Evolutionary conservation across 2,888 invertebrate genomes (phyloP).

Genomic region (Marasmarcha lunaedactyla): DNA sequence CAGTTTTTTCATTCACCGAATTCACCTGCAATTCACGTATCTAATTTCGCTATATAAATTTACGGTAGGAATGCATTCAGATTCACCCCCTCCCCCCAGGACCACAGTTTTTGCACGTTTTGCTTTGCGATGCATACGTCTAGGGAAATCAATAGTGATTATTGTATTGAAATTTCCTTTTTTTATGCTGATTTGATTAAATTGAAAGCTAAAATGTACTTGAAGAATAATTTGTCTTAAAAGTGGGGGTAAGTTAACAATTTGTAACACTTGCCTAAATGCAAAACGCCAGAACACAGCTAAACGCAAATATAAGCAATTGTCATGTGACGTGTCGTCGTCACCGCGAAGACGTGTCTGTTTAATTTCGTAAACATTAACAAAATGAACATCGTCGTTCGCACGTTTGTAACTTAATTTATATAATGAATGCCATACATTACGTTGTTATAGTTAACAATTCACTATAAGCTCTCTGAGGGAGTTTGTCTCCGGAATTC

Average conservation of each 20-base stretch:
- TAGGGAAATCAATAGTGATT: slow-evolving; percentile 8
- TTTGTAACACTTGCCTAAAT: too few species aligned
- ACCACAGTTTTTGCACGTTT: slow-evolving; percentile 13
- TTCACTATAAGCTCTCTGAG: slow-evolving; percentile 38
- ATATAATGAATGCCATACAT: slow-evolving; percentile 66
- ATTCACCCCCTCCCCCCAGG: slow-evolving; percentile 23
- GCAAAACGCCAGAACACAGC: too few species aligned
- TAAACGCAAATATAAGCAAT: not conserved
- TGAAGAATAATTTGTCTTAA: too few species aligned
- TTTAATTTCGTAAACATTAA: slow-evolving; percentile 57
- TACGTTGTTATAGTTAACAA: slow-evolving; percentile 52
- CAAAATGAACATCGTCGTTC: slow-evolving; percentile 53
- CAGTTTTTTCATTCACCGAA: slow-evolving; percentile 22
- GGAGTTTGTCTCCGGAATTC: slow-evolving; percentile 28
- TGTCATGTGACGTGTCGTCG: slow-evolving; percentile 4
- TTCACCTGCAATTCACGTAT: slow-evolving; percentile 61
- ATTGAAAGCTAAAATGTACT: too few species aligned
- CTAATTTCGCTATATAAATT: slow-evolving; percentile 54
- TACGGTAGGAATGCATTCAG: slow-evolving; percentile 27
- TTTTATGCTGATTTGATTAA: too few species aligned
- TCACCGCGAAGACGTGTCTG: slow-evolving; percentile 33
- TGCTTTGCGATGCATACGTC: not conserved
- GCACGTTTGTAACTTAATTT: slow-evolving; percentile 54
- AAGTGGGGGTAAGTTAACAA: too few species aligned
- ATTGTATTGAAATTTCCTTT: too few species aligned